A percentile compares a stretch with the other conserved stretches of the same genome.
These are phyloP conservation scores for Pogonophryne albipinna DNA, from an alignment of 2,797 vertebrate species.

Conservation along the genomic window DNA sequence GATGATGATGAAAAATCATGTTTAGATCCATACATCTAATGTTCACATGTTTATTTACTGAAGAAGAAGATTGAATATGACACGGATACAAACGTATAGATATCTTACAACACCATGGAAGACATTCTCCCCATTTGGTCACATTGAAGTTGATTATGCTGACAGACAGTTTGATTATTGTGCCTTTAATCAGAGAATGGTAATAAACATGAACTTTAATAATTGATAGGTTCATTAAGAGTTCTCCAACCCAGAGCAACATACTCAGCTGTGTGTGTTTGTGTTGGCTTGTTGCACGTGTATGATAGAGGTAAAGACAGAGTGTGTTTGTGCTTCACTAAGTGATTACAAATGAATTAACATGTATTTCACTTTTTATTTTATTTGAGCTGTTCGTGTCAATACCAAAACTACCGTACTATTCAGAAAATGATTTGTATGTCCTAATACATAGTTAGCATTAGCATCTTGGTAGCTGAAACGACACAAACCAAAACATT, in stretches of 20 bases:
- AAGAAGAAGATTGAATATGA: neutral
- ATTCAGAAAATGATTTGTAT: too few species aligned
- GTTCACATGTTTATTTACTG: neutral
- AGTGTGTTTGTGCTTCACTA: conserved; percentile 30
- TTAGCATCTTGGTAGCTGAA: too few species aligned
- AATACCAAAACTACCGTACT: too few species aligned
- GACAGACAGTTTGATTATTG: conserved; percentile 26
- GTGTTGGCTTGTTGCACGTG: neutral
- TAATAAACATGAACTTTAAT: conserved; percentile 69
- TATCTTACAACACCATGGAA: neutral
- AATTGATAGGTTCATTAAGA: conserved; percentile 70
- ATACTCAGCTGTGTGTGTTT: conserved; percentile 11
- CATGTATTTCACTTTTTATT: conserved; percentile 27
- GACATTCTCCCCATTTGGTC: neutral
- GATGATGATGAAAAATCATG: neutral
- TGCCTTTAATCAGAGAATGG: conserved; percentile 56
- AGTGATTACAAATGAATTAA: conserved; percentile 36
- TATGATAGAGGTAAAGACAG: conserved; percentile 4
- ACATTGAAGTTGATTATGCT: neutral
- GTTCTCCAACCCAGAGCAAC: conserved; percentile 51
- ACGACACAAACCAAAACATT: too few species aligned
- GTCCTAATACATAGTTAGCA: too few species aligned
- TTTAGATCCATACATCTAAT: neutral
- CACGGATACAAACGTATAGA: neutral
- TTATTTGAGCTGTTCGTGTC: too few species aligned